Percentiles rank a stretch among this genome's conserved stretches.
Conservation (phyloP, 2,888 invertebrate species). For the Tuberolachnus salignus region DNA sequence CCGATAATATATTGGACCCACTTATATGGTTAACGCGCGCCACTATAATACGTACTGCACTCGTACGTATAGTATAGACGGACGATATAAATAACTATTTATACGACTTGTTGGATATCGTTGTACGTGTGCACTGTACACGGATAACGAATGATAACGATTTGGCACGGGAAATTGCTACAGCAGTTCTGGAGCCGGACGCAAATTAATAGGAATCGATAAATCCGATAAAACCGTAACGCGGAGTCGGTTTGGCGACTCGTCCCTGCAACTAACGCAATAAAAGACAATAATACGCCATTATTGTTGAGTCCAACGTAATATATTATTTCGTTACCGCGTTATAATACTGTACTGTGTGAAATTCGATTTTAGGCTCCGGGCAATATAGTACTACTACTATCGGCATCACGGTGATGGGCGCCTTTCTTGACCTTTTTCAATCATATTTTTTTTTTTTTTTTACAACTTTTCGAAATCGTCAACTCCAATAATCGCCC, state of each 20-base stretch:
- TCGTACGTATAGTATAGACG: background rate
- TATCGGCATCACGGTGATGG: too few relatives aligned
- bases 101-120: background rate
- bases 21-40: background rate
- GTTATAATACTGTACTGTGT: too few relatives aligned
- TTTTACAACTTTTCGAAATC: too few relatives aligned
- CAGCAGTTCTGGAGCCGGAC: background rate
- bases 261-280: background rate
- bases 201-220: conserved; percentile 6
- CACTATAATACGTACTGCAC: background rate
- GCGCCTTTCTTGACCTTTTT: too few relatives aligned
- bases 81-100: conserved; percentile 5
- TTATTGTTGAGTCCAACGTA: background rate
- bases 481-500: too few relatives aligned
- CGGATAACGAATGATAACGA: background rate
- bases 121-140: background rate
- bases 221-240: background rate
- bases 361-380: too few relatives aligned
- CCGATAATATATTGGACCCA: background rate
- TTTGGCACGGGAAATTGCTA: background rate
- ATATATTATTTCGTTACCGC: too few relatives aligned
- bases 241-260: too few relatives aligned
- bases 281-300: background rate
- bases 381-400: too few relatives aligned
- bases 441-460: too few relatives aligned